Conservation (phyloP, 2,113 vertebrate species). For the Misgurnus anguillicaudatus region DNA sequence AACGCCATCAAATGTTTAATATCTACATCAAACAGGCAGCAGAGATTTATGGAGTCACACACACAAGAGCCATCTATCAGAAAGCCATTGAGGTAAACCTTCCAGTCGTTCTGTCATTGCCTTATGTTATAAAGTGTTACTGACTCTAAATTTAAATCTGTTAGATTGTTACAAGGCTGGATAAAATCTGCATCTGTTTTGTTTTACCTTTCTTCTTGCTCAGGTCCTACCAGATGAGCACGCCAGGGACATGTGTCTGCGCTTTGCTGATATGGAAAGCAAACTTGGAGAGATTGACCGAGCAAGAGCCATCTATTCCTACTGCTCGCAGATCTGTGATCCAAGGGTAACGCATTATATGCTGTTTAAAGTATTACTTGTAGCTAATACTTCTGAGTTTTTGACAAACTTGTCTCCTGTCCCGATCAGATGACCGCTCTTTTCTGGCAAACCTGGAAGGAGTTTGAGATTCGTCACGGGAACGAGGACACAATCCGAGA, state of each 20-base stretch:
- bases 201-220: not conserved
- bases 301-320: constrained; percentile 89
- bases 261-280: constrained; percentile 95
- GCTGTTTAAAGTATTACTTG: not conserved
- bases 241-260: constrained; percentile 88
- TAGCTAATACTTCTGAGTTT: not conserved
- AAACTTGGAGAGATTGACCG: constrained; percentile 93
- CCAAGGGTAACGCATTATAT: constrained; percentile 76
- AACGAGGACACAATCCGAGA: constrained; percentile 93
- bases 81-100: constrained; percentile 85
- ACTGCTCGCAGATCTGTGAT: constrained; percentile 94
- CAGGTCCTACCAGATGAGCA: constrained; percentile 90
- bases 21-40: constrained; percentile 93
- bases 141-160: too few relatives aligned
- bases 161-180: not conserved
- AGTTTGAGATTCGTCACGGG: constrained; percentile 92
- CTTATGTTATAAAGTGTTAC: too few relatives aligned
- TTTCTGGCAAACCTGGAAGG: constrained; percentile 95
- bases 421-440: constrained; percentile 78
- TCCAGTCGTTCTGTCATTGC: not conserved
- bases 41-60: constrained; percentile 91
- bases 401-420: not conserved
- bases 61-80: constrained; percentile 91
- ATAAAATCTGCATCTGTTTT: not conserved
- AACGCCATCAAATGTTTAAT: constrained; percentile 91